phyloP scores from a whole-genome alignment of 2,797 vertebrate species.

The Ciconia nigra region DNA sequence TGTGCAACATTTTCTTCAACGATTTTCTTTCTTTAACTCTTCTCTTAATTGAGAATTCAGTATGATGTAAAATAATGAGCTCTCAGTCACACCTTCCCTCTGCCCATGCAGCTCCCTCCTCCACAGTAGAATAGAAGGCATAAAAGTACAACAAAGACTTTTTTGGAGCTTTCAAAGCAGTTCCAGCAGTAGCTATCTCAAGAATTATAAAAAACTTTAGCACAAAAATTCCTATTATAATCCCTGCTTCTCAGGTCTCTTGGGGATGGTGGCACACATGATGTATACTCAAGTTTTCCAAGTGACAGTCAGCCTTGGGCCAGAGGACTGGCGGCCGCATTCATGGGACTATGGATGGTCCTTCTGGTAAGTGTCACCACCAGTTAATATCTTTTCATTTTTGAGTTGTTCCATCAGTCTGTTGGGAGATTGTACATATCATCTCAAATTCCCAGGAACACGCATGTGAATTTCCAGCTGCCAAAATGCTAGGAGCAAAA shows the following conservation, averaged over 20 bases:
- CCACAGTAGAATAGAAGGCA: conserved; percentile 26
- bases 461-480: neutral
- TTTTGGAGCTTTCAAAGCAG: conserved; percentile 11
- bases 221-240: neutral
- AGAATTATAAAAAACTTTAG: neutral
- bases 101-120: neutral
- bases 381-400: neutral
- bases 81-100: conserved; percentile 33
- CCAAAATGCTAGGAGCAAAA: neutral
- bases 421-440: neutral
- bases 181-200: neutral
- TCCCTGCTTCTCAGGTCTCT: conserved; percentile 79
- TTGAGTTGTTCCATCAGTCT: neutral
- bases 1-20: conserved; percentile 5
- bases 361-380: conserved; percentile 86
- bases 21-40: conserved; percentile 19
- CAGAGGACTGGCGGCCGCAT: conserved; percentile 93
- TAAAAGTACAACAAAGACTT: conserved; percentile 31
- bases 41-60: conserved; percentile 45
- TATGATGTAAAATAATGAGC: conserved; percentile 11
- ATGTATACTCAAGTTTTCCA: conserved; percentile 96
- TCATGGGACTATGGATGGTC: conserved; percentile 92
- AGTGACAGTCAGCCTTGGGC: conserved; percentile 86
- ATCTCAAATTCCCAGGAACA: neutral
- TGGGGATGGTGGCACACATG: conserved; percentile 96